These are phyloP conservation scores for Enteromius paludinosus DNA, from an alignment of 2,797 vertebrate genomes.

Conservation along the genomic window DNA sequence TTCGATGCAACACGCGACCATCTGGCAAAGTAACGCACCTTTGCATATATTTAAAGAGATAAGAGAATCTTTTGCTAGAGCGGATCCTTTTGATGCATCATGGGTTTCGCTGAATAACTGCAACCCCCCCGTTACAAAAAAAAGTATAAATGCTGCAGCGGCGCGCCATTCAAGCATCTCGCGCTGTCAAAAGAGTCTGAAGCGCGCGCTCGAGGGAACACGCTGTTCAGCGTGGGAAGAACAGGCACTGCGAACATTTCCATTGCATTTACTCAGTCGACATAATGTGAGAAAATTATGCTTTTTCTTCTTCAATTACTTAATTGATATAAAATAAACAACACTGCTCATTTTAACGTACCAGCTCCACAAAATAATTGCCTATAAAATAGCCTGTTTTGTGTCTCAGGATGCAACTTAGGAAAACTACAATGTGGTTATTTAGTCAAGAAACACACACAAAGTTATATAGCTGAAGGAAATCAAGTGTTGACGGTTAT, in stretches of 20 bases:
- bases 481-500: background rate
- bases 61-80: background rate
- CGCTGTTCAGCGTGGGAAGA: background rate
- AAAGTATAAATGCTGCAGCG: slow-evolving; percentile 67
- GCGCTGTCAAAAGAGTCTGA: slow-evolving; percentile 30
- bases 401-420: background rate
- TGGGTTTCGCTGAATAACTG: background rate
- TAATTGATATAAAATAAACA: background rate
- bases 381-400: background rate
- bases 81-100: background rate
- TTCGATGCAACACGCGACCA: background rate
- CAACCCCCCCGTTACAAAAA: slow-evolving; percentile 56
- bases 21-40: slow-evolving; percentile 2
- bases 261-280: background rate
- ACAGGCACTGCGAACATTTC: background rate
- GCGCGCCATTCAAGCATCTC: slow-evolving; percentile 71
- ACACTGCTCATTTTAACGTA: background rate
- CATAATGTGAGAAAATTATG: background rate
- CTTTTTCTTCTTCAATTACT: background rate
- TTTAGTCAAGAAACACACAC: background rate
- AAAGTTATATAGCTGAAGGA: background rate
- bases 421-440: background rate
- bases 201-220: slow-evolving; percentile 7
- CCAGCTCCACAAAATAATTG: background rate
- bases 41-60: background rate